Base-by-base conservation (phyloP, 2,888 invertebrate species). In the Petrolisthes manimaculis region DNA sequence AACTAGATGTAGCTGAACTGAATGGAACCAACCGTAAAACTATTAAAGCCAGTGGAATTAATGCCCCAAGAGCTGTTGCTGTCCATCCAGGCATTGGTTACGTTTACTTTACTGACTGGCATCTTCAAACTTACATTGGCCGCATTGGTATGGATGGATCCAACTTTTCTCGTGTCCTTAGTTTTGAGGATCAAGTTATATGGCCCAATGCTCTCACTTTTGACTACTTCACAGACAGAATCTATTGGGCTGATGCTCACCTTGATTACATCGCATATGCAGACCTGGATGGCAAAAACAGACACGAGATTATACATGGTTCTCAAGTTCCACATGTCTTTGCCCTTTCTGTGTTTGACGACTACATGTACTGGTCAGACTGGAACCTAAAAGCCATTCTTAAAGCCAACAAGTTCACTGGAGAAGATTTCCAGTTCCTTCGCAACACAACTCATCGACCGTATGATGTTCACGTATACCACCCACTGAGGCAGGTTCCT, bases 141-240 rank as follows among this genome's bases (percentile, higher is more conserved):
- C 97, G 98, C 93, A 95, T 99, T 93, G 98, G 98, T 82, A 97
- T 99, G 97, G 99, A 99, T 92, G 99, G 99, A 0, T 96, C 96
- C 8, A 97, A 97, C 92, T 96, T 97, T 91, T n/a, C n/a, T n/a
- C n/a, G n/a, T n/a, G n/a, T n/a, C n/a, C n/a, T n/a, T n/a, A n/a
- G n/a, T n/a, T n/a, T n/a, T n/a, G n/a, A n/a, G n/a, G n/a, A n/a
- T n/a, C n/a, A n/a, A n/a, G n/a, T n/a, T n/a, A n/a, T n/a, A n/a
- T n/a, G n/a, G n/a, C n/a, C n/a, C n/a, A n/a, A n/a, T n/a, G n/a
- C n/a, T n/a, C n/a, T n/a, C n/a, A n/a, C n/a, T n/a, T n/a, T n/a
- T n/a, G n/a, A n/a, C n/a, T n/a, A n/a, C n/a, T n/a, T n/a, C n/a
- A n/a, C n/a, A n/a, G n/a, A n/a, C n/a, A n/a, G n/a, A n/a, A n/a